phyloP scores from a whole-genome alignment of 2,888 invertebrate genomes.

The Mythimna loreyi region DNA sequence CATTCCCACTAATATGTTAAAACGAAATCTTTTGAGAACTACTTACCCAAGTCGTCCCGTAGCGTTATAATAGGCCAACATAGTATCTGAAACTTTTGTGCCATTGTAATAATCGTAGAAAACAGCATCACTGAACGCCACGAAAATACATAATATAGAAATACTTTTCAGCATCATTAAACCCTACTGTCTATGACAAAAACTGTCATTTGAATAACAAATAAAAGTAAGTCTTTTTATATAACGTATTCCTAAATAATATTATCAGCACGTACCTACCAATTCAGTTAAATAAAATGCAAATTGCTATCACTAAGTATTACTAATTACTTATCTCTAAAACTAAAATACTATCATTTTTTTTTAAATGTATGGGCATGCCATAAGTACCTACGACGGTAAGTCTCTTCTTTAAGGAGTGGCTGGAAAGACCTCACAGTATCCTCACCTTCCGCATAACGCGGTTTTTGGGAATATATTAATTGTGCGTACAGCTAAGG shows the following conservation, averaged over 20 bases:
- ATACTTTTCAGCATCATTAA: conserved; percentile 7
- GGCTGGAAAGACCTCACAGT: too few relatives aligned
- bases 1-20: too few relatives aligned
- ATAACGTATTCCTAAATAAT: not conserved
- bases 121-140: conserved; percentile 1
- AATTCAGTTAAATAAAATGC: not conserved
- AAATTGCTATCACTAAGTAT: too few relatives aligned
- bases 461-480: too few relatives aligned
- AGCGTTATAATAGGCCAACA: conserved; percentile 20
- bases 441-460: too few relatives aligned
- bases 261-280: not conserved
- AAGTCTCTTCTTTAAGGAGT: too few relatives aligned
- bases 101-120: conserved; percentile 11
- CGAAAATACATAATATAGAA: not conserved
- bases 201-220: not conserved
- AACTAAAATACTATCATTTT: too few relatives aligned
- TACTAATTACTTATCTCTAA: too few relatives aligned
- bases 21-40: not conserved
- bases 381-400: too few relatives aligned
- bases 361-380: too few relatives aligned
- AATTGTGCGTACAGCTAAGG: too few relatives aligned
- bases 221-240: not conserved
- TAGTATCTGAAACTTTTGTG: conserved; percentile 1
- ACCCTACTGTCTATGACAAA: not conserved
- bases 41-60: conserved; percentile 17